A percentile compares a stretch with the other conserved stretches of the same genome.
Conservation (phyloP, 2,888 invertebrate species). For the Phyllotreta cruciferae region DNA sequence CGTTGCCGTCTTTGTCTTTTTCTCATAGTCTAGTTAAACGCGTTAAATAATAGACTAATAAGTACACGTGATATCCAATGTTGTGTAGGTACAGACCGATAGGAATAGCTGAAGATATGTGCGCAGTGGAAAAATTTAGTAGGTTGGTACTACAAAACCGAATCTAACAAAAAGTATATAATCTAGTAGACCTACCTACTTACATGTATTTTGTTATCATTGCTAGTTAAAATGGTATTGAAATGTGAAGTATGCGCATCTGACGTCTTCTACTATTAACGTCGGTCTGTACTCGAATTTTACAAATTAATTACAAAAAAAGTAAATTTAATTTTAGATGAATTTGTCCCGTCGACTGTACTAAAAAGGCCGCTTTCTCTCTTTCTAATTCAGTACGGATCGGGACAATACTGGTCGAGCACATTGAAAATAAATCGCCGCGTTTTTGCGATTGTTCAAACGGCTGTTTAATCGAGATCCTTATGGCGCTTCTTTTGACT, state of each 20-base stretch:
- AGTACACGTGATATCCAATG: no score
- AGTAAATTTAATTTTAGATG: neutral
- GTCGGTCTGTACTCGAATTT: no score
- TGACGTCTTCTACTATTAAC: no score
- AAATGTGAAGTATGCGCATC: no score
- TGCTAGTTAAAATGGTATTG: no score
- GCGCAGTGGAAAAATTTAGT: no score
- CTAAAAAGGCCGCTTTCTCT: conserved; percentile 20
- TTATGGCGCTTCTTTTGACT: conserved; percentile 40
- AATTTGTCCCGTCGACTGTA: conserved; percentile 3
- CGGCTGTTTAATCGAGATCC: conserved; percentile 43
- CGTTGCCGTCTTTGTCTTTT: conserved; percentile 32
- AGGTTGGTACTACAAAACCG: no score
- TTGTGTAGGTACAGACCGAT: no score
- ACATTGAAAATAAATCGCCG: conserved; percentile 44
- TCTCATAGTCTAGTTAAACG: conserved; percentile 18
- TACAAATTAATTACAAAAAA: no score
- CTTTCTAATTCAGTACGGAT: conserved; percentile 37
- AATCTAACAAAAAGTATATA: no score
- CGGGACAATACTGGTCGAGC: conserved; percentile 41
- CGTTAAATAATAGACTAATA: neutral
- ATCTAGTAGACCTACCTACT: no score
- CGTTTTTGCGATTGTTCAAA: conserved; percentile 46
- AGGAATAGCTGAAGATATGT: no score
- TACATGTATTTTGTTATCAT: neutral